Evolutionary conservation across 2,797 vertebrate species (phyloP).

Genomic region (Melanogrammus aeglefinus): DNA sequence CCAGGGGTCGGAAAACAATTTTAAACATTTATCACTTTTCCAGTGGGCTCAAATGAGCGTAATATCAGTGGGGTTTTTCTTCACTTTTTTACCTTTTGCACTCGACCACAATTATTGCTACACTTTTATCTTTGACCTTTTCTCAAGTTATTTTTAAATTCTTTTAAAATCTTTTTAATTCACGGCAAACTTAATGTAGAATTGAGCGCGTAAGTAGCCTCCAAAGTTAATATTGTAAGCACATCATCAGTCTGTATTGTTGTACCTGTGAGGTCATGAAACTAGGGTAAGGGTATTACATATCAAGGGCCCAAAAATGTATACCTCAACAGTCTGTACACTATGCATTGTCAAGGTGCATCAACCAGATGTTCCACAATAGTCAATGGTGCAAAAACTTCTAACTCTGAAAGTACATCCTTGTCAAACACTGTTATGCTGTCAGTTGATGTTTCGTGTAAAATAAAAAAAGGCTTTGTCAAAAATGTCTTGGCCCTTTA

Average conservation of each 20-base stretch:
- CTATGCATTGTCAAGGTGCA: constrained; percentile 73
- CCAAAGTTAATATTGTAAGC: constrained; percentile 59
- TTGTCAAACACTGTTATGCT: constrained; percentile 68
- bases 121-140: constrained; percentile 17
- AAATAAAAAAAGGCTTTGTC: constrained; percentile 67
- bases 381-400: constrained; percentile 66
- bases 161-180: constrained; percentile 20
- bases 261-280: constrained; percentile 58
- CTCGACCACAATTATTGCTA: constrained; percentile 12
- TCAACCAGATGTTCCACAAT: constrained; percentile 57
- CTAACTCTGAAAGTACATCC: constrained; percentile 59
- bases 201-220: constrained; percentile 41
- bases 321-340: constrained; percentile 74
- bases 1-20: background rate
- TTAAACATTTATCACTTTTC: constrained; percentile 10
- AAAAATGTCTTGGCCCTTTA: constrained; percentile 26
- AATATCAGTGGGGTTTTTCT: background rate
- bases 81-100: background rate
- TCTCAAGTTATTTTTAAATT: background rate
- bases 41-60: background rate
- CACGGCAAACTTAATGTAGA: constrained; percentile 33
- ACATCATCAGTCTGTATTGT: constrained; percentile 56
- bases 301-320: constrained; percentile 67
- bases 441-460: constrained; percentile 73
- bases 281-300: constrained; percentile 50